Base-by-base conservation (phyloP, 1,140 invertebrate species). In the Drosophila parabipectinata region DNA sequence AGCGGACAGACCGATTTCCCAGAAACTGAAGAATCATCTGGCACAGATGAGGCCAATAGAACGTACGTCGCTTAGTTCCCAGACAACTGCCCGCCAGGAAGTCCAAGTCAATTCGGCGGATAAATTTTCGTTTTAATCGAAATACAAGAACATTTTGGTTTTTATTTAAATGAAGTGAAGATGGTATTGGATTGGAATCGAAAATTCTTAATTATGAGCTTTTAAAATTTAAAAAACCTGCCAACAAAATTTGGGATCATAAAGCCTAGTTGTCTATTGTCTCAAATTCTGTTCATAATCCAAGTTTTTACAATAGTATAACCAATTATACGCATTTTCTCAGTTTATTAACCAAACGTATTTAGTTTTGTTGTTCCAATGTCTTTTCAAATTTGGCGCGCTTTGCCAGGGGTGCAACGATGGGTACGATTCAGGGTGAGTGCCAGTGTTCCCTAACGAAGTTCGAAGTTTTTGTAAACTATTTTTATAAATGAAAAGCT, bases 1-100 rank as follows among this genome's bases (percentile, higher is more conserved):
- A 66, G 28, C 26, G 51, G 34, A 1, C 83, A 87, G 51, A 88
- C 83, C 0, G 79, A 87, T 0, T 87, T 88, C 9, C 56, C 83
- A 5, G 72, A 88, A 4, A 62, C 78, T 3, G 63, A 67, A 6
- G 34, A 52, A 6, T 28, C 58, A 6, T 52, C 58, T 5, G 28
- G 41, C 14, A 18, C 26, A 0, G 63, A 64, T 15, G 5, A 3
- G 0, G 0, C 10, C 6, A 15, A 15, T 6, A 12, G 14, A 5
- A 1, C 12, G 8, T 4, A 60, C 10, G 9, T 26, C 18, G 39
- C 30, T 32, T 41, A 41, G 41, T n/a, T 44, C n/a, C 14, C 41
- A 18, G 8, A 8, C 5, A 15, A 44, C 41, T 44, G n/a, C 7
- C 30, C 59, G 52, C 28, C 59, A 52, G 15, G 14, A 67, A 52